Percentiles rank a stretch among this genome's conserved stretches.
Evolutionary conservation across 1,140 invertebrate species (phyloP).

Genomic region (Teleogryllus occipitalis): DNA sequence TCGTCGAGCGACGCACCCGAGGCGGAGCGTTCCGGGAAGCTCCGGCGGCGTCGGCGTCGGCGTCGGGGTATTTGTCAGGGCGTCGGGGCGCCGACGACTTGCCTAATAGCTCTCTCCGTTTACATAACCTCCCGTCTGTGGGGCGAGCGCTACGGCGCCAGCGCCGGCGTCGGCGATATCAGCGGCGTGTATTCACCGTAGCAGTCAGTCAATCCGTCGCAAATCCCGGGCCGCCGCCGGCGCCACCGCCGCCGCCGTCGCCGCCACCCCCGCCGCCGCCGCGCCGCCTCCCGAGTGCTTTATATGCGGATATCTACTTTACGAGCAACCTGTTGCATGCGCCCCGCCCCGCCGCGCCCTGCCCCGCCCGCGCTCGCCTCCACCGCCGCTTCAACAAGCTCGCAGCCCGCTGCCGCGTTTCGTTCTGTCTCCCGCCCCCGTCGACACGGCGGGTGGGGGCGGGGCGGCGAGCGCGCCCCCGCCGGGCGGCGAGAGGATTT

Average conservation of each 20-base stretch:
- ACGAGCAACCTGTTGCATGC: constrained; percentile 21
- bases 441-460: background rate
- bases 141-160: background rate
- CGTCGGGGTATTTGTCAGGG: background rate
- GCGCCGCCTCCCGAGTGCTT: constrained; percentile 13
- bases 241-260: background rate
- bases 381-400: constrained; percentile 4
- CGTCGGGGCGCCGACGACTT: background rate
- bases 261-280: background rate
- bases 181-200: constrained; percentile 2
- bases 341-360: background rate
- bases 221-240: constrained; percentile 14
- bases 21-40: background rate
- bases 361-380: background rate
- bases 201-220: constrained; percentile 20
- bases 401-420: background rate
- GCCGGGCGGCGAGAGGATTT: background rate
- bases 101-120: background rate
- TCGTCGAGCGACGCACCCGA: background rate
- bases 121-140: background rate
- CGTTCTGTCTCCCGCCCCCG: constrained; percentile 10
- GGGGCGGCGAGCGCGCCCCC: background rate
- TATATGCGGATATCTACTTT: constrained; percentile 24
- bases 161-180: constrained; percentile 7
- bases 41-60: background rate